Evolutionary conservation across 1,140 invertebrate genomes (phyloP).

Genomic region (Cardiocondyla obscurior): DNA sequence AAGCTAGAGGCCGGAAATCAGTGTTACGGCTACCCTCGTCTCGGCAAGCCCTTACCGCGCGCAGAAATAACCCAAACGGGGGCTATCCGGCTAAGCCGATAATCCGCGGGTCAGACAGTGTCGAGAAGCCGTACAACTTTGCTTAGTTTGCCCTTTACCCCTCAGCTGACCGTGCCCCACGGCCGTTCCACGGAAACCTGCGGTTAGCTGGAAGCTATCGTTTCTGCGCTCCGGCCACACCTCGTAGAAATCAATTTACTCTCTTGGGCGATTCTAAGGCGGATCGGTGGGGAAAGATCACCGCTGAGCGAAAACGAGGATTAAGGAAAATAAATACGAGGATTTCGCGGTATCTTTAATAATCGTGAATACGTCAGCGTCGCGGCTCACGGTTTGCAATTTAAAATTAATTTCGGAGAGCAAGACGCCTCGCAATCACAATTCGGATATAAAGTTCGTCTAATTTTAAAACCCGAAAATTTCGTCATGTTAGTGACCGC

Average conservation of each 20-base stretch:
- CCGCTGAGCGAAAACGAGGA: conserved; percentile 16
- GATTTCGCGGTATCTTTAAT: not conserved
- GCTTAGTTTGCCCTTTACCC: conserved; percentile 66
- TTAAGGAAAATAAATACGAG: conserved; percentile 42
- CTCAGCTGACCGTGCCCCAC: not conserved
- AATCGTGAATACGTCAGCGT: conserved; percentile 24
- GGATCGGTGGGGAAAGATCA: conserved; percentile 33
- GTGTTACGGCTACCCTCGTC: conserved; percentile 67
- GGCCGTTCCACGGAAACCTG: conserved; percentile 20
- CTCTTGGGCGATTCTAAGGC: conserved; percentile 17
- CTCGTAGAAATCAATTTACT: conserved; percentile 55
- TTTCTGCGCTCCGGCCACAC: conserved; percentile 43
- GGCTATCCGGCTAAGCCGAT: conserved; percentile 78
- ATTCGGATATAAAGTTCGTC: not conserved
- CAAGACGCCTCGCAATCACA: not conserved
- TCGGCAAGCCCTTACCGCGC: conserved; percentile 64
- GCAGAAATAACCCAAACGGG: conserved; percentile 74
- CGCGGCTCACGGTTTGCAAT: not conserved
- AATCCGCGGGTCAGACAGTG: conserved; percentile 83
- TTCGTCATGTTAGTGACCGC: too few species aligned
- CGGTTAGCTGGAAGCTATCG: conserved; percentile 47
- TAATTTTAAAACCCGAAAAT: conserved; percentile 1
- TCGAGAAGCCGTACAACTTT: conserved; percentile 81
- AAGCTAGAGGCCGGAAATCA: conserved; percentile 64
- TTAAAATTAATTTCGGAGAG: not conserved